Evolutionary conservation across 2,888 invertebrate genomes (phyloP), one percentile per base, ranked within the genome.

Genomic region (Drosophila siamana): DNA sequence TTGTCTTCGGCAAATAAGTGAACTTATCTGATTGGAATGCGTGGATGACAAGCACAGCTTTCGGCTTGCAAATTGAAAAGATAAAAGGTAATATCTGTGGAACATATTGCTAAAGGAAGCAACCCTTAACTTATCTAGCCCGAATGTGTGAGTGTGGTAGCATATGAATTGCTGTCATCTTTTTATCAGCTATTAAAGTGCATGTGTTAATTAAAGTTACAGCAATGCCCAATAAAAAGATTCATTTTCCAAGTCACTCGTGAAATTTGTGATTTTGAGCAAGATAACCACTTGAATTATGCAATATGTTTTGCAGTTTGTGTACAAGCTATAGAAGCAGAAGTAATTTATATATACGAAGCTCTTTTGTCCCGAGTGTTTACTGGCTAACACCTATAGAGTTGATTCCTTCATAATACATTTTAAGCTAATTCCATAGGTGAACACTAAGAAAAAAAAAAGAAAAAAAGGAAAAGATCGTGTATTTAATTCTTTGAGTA

Each of bases 11-110:
- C 30, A 33, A 76, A 64, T 60, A 62, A 59, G 22, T 24, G 30
- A 6, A 33, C 16, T 65, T 50, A 73, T 77, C 54, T 54, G 47
- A 59, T 22, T 13, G 6, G n/a, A 62, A 59, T 33, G 11, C 11
- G 4, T 24, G 48, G 9, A 2, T 28, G 28, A 62, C 57, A 67
- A 28, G 36, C n/a, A 1, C 56, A 41, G 1, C n/a, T 41, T 19
- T 24, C 24, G 47, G 22, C 46, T 74, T 74, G 67, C 38, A 79
- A 64, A 79, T 79, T 76, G 71, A 8, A 65, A 43, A 70, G 75
- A 76, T 80, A 76, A 62, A 28, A 28, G 33, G 26, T 24, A 19
- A 19, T 62, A 59, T 55, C 44, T 6, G 1, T 16, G 0, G 47
- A 44, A 46, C 44, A n/a, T 22, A 15, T 6, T 15, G 38, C 24